Base-by-base conservation (phyloP, 2,113 vertebrate genomes). In the Herpetotheres cachinnans region DNA sequence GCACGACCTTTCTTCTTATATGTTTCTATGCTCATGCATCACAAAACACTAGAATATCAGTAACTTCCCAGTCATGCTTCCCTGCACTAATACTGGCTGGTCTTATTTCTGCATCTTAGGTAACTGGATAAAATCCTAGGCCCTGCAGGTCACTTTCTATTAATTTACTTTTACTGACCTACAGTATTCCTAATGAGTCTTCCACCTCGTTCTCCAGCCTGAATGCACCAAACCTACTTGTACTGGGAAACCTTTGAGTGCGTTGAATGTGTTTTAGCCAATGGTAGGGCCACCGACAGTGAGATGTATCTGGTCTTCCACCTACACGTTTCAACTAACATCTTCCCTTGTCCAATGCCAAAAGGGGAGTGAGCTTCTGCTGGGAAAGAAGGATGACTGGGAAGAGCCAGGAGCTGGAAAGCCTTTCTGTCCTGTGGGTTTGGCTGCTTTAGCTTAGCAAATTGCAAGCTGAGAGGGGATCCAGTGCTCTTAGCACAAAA, bases 281-380 rank as follows among this genome's bases (percentile, higher is more conserved):
- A 10, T 1, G 16, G 42, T 32, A 29, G 42, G 32, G 13, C 16
- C 22, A 21, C 54, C 26, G 29, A 6, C 9, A 29, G 25, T 15
- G 16, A 32, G 52, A 38, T 3, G 4, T 18, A 10, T 32, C 12
- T 54, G 16, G 38, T 66, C 38, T 46, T 52, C n/a, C 10, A 24
- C 15, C 52, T 19, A 3, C 5, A 0, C 2, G 1, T 61, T 61
- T 69, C 20, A 16, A 2, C 26, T n/a, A 38, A 30, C 12, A 22
- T 20, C 42, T 70, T 55, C 42, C 34, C 10, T 56, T 11, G 24
- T 24, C 70, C 13, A 19, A 0, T 63, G 56, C 42, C 24, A 40
- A n/a, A 42, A 55, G 32, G 20, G 54, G 30, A n/a, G 1, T 55
- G 67, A 55, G 47, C 18, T 85, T 29, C 22, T 7, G 9, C 4